phyloP scores from a whole-genome alignment of 2,888 invertebrate species.

The Callosobruchus maculatus region DNA sequence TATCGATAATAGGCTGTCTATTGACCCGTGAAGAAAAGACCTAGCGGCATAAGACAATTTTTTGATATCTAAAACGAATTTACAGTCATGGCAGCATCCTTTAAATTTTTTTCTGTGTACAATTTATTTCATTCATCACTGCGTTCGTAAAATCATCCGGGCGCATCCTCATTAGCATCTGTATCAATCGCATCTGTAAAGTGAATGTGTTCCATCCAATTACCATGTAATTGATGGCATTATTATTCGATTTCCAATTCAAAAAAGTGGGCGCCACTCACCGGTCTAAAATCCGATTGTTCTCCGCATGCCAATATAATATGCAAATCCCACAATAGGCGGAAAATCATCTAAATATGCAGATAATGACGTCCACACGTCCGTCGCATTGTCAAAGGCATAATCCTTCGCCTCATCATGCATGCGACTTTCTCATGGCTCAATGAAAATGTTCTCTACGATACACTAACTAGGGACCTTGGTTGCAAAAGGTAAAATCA shows the following conservation, averaged over 20 bases:
- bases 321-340: not conserved
- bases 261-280: not conserved
- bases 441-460: not conserved
- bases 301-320: not conserved
- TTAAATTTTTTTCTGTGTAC: too few relatives aligned
- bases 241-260: not conserved
- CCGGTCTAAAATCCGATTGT: not conserved
- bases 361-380: not conserved
- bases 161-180: not conserved
- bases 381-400: not conserved
- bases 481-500: not conserved
- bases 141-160: too few relatives aligned
- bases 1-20: too few relatives aligned
- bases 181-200: not conserved
- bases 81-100: too few relatives aligned
- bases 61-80: too few relatives aligned
- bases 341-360: not conserved
- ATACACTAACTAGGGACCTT: not conserved
- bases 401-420: not conserved
- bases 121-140: too few relatives aligned
- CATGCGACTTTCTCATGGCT: not conserved
- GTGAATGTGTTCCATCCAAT: not conserved
- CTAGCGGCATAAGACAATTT: too few relatives aligned
- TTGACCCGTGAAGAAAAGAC: too few relatives aligned
- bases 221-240: not conserved